Evolutionary conservation across 2,797 vertebrate genomes (phyloP).

Genomic region (Cyprinella venusta): DNA sequence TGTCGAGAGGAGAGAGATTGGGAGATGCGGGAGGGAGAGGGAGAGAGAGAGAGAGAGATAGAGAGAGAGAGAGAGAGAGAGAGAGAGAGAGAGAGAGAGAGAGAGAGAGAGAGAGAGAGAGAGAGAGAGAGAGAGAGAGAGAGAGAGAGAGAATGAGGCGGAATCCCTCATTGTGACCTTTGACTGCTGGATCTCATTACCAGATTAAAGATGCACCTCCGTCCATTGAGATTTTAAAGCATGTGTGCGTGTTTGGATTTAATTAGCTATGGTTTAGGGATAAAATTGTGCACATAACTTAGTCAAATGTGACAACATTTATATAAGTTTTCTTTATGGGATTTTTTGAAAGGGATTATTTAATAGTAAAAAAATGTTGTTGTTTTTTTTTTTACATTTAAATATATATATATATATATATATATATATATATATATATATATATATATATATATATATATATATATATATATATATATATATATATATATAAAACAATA

Average conservation of each 20-base stretch:
- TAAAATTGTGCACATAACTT: not conserved
- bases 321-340: not conserved
- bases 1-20: not conserved
- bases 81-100: no score
- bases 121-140: no score
- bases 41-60: no score
- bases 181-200: slow-evolving; percentile 47
- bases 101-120: no score
- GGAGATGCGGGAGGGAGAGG: no score
- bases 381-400: not conserved
- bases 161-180: slow-evolving; percentile 21
- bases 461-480: no score
- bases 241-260: not conserved
- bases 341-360: not conserved
- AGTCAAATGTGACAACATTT: not conserved
- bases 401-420: no score
- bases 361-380: not conserved
- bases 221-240: not conserved
- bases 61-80: no score
- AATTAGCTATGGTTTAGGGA: not conserved
- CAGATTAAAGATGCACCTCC: slow-evolving; percentile 28
- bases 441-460: no score
- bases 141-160: not conserved
- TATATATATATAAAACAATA: not conserved
- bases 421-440: no score